These are phyloP conservation scores for Lasioglossum calceatum DNA, from an alignment of 2,888 invertebrate genomes.

Conservation along the genomic window DNA sequence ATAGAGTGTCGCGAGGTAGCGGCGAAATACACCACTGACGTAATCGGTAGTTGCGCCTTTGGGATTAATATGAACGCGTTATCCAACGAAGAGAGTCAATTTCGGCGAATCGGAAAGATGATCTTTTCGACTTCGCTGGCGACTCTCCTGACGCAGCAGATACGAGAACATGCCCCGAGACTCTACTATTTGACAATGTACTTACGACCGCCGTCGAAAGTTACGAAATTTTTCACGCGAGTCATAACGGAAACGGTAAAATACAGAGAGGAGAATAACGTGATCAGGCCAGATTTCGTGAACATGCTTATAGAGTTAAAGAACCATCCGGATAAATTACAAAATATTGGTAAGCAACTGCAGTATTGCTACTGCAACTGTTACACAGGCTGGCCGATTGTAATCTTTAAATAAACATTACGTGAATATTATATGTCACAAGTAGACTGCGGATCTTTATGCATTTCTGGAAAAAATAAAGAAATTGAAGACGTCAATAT, in stretches of 20 bases:
- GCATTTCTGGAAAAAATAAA: no score
- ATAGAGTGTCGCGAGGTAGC: conserved; percentile 75
- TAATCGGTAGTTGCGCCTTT: conserved; percentile 83
- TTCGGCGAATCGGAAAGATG: conserved; percentile 79
- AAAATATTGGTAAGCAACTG: conserved; percentile 67
- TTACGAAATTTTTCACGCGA: conserved; percentile 77
- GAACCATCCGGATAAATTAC: conserved; percentile 64
- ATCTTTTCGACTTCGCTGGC: conserved; percentile 66
- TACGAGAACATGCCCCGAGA: conserved; percentile 58
- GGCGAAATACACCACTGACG: conserved; percentile 83
- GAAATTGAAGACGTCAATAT: no score
- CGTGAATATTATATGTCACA: no score
- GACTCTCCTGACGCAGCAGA: neutral
- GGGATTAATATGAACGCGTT: conserved; percentile 82
- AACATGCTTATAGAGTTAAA: conserved; percentile 82
- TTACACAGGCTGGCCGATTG: neutral
- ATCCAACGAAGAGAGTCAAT: conserved; percentile 77
- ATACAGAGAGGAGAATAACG: conserved; percentile 80
- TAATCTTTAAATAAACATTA: neutral
- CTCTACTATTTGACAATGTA: conserved; percentile 66
- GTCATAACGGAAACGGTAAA: conserved; percentile 79
- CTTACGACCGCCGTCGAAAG: conserved; percentile 64
- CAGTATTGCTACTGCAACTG: neutral
- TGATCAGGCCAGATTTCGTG: conserved; percentile 84
- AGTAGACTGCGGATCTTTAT: no score